Evolutionary conservation across 2,797 vertebrate genomes (phyloP).

Genomic region (Smutsia gigantea): DNA sequence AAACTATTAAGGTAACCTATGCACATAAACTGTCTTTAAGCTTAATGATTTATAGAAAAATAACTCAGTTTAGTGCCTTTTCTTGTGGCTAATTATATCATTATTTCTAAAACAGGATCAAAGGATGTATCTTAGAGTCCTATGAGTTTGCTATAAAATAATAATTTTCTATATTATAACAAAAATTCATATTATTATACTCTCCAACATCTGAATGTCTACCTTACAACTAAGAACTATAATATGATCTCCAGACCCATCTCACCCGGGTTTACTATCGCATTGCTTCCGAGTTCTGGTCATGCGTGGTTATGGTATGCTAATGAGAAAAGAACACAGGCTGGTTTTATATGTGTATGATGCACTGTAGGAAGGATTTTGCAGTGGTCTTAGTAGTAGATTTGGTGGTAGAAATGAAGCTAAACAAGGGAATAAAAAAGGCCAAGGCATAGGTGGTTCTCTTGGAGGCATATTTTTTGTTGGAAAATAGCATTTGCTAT

Average conservation of each 20-base stretch:
- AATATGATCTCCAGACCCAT: neutral
- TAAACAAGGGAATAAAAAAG: neutral
- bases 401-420: neutral
- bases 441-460: neutral
- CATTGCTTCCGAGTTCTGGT: neutral
- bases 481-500: neutral
- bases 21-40: neutral
- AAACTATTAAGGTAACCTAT: neutral
- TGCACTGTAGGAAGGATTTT: neutral
- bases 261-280: neutral
- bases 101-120: neutral
- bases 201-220: neutral
- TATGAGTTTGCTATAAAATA: neutral
- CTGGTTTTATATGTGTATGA: neutral
- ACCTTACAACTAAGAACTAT: neutral
- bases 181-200: neutral
- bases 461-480: neutral
- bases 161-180: neutral
- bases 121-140: neutral
- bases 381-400: neutral
- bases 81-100: neutral
- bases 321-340: neutral
- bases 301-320: neutral
- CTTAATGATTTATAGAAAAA: neutral
- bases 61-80: neutral